These are phyloP conservation scores for Hypomecis atomaria DNA, from an alignment of 2,888 invertebrate species.

Conservation along the genomic window DNA sequence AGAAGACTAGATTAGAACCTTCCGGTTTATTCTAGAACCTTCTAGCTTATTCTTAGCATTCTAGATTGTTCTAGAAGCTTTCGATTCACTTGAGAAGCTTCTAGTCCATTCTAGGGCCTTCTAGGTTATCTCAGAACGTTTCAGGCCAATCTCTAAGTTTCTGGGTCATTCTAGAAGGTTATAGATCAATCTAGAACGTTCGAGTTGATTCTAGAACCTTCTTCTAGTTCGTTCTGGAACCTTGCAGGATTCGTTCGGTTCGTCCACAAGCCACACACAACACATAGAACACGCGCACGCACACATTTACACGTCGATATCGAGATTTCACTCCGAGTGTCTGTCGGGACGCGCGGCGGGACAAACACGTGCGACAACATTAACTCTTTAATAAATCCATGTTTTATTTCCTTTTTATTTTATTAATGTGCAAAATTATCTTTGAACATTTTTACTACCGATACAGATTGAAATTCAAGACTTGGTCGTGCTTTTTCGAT, in stretches of 20 bases:
- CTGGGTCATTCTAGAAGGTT: neutral
- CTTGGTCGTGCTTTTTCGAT: no score
- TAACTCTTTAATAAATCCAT: no score
- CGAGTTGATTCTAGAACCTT: neutral
- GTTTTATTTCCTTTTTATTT: no score
- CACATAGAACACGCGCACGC: conserved; percentile 50
- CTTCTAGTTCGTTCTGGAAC: conserved; percentile 1
- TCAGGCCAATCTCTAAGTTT: neutral
- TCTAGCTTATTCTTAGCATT: neutral
- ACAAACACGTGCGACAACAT: no score
- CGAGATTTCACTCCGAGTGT: conserved; percentile 52
- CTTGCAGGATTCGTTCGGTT: neutral
- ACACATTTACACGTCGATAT: conserved; percentile 37
- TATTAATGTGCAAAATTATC: neutral
- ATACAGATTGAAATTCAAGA: neutral
- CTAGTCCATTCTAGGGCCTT: neutral
- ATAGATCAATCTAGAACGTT: neutral
- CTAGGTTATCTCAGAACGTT: neutral
- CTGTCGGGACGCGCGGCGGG: conserved; percentile 12
- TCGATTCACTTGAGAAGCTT: neutral
- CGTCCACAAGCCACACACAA: conserved; percentile 51
- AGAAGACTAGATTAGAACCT: neutral
- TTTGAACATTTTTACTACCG: neutral
- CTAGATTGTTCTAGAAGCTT: conserved; percentile 1
- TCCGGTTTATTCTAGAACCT: neutral